Evolutionary conservation across 2,113 vertebrate genomes (phyloP), one percentile per base, ranked within the genome.

Genomic region (Dolichotis patagonum): DNA sequence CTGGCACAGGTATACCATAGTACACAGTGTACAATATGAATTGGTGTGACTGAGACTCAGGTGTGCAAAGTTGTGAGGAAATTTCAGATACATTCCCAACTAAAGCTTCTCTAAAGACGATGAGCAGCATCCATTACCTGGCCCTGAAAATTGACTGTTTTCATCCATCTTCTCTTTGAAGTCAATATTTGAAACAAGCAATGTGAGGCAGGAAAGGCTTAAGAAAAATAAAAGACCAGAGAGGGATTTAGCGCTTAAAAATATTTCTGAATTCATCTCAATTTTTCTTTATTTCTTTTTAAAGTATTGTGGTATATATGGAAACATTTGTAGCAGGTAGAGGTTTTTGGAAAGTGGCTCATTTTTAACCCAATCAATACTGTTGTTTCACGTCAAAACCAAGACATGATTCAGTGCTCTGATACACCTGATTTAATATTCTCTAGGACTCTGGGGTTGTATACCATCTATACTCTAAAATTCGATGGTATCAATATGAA

Each of bases 391-490:
- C 77, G 92, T 97, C 81, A 91, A 96, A 97, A 95, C 82, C 81
- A 95, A 90, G 73, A 88, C 91, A 85, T 85, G 90, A 95, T 60
- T 52, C 41, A 89, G 1, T 89, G 52, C 75, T 80, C 91, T 94
- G 78, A 96, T 97, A 97, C 97, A 96, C 92, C 58, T 93, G 90
- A 96, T 97, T 97, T 97, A 97, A 77, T 81, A 10, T 67, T 91
- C 90, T 94, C 77, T 65, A 82, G 90, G 69, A 91, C 87, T 94
- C 2, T 56, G 16, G 71, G 43, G 28, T 13, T 54, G 80, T 97
- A 91, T 90, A 38, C 81, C 82, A 90, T 43, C 83, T 91, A 73
- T 91, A 92, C n/a, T 96, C 96, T 67, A 93, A 98, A 98, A 88
- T 6, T 94, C 75, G 94, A 32, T 94, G 65, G 85, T 98, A 97